These are phyloP conservation scores for Penaeus chinensis DNA, from an alignment of 1,140 invertebrate species.

Conservation along the genomic window DNA sequence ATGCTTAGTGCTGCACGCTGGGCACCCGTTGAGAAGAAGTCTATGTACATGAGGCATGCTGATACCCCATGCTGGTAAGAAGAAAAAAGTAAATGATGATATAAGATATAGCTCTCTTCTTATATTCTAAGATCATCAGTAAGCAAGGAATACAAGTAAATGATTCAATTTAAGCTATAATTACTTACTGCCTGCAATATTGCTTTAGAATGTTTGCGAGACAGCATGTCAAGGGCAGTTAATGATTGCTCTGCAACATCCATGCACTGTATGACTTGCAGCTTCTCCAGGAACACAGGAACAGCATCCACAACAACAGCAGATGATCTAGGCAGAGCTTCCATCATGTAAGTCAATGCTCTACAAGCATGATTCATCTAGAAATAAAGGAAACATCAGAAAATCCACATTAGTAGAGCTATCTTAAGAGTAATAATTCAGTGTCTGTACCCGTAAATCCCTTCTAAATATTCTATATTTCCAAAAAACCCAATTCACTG, in stretches of 20 bases:
- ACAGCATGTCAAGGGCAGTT: conserved; percentile 96
- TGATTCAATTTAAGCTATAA: too few species aligned
- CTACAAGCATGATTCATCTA: conserved; percentile 99
- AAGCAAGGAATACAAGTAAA: too few species aligned
- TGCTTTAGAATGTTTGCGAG: conserved; percentile 94
- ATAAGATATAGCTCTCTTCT: neutral
- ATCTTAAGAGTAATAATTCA: neutral
- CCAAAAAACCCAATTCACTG: too few species aligned
- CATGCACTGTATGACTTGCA: conserved; percentile 98
- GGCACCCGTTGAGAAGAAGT: conserved; percentile 97
- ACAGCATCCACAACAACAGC: conserved; percentile 96
- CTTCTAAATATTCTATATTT: too few species aligned
- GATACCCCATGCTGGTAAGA: conserved; percentile 84
- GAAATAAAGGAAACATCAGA: conserved; percentile 28
- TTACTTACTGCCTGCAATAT: conserved; percentile 83
- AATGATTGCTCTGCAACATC: conserved; percentile 98
- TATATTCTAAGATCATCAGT: neutral
- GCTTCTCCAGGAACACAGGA: conserved; percentile 93
- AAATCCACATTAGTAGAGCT: neutral
- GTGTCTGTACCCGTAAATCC: too few species aligned
- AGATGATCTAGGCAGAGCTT: conserved; percentile 95
- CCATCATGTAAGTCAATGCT: conserved; percentile 99
- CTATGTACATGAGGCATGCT: conserved; percentile 94
- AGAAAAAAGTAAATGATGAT: neutral
- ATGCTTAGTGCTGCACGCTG: conserved; percentile 94